These are phyloP conservation scores for Drosophila lowei DNA, from an alignment of 1,140 invertebrate species.

Conservation along the genomic window DNA sequence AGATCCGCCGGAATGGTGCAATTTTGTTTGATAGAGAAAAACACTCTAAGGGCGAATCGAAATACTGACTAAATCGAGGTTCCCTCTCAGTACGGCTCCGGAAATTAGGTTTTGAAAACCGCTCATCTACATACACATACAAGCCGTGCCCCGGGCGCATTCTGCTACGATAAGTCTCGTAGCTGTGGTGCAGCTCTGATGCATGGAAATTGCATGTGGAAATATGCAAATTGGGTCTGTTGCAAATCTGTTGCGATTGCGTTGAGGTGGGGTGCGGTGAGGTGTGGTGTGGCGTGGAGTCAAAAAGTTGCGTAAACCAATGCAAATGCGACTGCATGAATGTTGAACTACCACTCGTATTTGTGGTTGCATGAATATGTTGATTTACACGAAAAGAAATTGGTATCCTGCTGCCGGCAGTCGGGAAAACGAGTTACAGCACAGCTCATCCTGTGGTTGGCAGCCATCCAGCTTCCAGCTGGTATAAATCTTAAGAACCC, in stretches of 20 bases:
- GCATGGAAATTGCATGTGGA: conserved; percentile 8
- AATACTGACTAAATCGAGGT: neutral
- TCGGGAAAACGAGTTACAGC: too few relatives aligned
- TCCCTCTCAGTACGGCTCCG: too few relatives aligned
- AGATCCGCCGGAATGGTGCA: conserved; percentile 6
- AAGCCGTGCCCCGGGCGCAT: too few relatives aligned
- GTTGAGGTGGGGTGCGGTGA: neutral
- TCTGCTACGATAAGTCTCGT: too few relatives aligned
- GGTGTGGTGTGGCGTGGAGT: conserved; percentile 19
- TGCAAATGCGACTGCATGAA: conserved; percentile 33
- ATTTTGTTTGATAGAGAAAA: too few relatives aligned
- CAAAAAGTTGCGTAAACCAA: conserved; percentile 40
- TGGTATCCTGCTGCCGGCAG: neutral
- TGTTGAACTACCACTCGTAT: conserved; percentile 23
- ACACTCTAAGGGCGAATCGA: conserved; percentile 7
- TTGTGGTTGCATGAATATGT: conserved; percentile 19
- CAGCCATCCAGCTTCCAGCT: too few relatives aligned
- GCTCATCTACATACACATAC: too few relatives aligned
- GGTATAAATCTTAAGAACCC: too few relatives aligned
- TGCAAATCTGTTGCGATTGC: conserved; percentile 25
- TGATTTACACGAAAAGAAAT: conserved; percentile 18
- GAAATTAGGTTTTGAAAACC: too few relatives aligned
- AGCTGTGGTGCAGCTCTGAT: too few relatives aligned
- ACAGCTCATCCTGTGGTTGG: neutral
- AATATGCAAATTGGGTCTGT: conserved; percentile 45